Evolutionary conservation across 2,797 vertebrate species (phyloP).

Genomic region (Bryconaethiops microstoma): DNA sequence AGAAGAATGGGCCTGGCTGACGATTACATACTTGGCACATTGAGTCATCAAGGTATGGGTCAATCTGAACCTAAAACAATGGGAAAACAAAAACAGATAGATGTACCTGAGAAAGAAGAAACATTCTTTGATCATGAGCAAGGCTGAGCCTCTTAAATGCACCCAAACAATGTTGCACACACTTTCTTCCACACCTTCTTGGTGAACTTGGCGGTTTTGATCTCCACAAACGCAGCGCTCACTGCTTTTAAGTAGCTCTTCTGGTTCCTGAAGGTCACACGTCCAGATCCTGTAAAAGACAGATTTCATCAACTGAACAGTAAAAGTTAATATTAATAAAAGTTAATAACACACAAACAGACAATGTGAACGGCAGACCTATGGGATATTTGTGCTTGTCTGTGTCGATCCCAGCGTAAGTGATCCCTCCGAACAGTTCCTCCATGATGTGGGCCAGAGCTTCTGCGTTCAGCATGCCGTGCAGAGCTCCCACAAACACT

Average conservation of each 20-base stretch:
- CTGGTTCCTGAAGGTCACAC: constrained; percentile 98
- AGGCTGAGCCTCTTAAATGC: neutral
- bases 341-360: neutral
- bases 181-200: constrained; percentile 84
- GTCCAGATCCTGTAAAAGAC: constrained; percentile 86
- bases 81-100: neutral
- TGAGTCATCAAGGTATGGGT: constrained; percentile 96
- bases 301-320: constrained; percentile 51
- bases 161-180: too few relatives aligned
- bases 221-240: constrained; percentile 94
- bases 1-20: constrained; percentile 97
- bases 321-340: neutral
- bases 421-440: constrained; percentile 93
- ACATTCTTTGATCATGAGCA: neutral
- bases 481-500: constrained; percentile 95
- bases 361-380: constrained; percentile 70
- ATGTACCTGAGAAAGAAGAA: neutral
- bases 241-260: constrained; percentile 97
- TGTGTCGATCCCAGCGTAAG: constrained; percentile 98
- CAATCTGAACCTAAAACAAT: constrained; percentile 90
- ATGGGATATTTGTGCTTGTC: constrained; percentile 99
- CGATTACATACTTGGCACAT: constrained; percentile 94
- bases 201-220: constrained; percentile 98
- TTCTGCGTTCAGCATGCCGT: constrained; percentile 95
- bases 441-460: constrained; percentile 94